Evolutionary conservation across 1,140 invertebrate species (phyloP).

Genomic region (Drosophila sulfurigaster): DNA sequence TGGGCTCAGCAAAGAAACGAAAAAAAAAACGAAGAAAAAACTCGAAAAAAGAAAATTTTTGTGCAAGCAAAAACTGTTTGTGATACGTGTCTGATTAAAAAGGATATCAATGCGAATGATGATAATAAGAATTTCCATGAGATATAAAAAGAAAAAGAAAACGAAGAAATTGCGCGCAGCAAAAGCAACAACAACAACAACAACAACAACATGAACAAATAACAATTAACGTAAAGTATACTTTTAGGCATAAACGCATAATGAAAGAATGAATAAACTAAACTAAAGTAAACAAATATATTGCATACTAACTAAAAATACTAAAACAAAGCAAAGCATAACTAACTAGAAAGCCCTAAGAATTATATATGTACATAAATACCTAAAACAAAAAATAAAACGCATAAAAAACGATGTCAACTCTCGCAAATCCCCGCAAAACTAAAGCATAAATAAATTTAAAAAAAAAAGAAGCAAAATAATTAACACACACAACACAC

Average conservation of each 20-base stretch:
- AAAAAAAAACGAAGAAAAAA: constrained; percentile 7
- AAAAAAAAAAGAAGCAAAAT: background rate
- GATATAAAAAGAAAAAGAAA: constrained; percentile 8
- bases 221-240: constrained; percentile 63
- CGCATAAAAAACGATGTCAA: constrained; percentile 1
- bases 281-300: constrained; percentile 22
- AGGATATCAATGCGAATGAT: constrained; percentile 69
- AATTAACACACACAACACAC: constrained; percentile 5
- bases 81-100: constrained; percentile 84
- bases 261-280: constrained; percentile 37
- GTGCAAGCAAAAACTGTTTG: constrained; percentile 76
- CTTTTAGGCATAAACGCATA: constrained; percentile 59
- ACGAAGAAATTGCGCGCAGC: constrained; percentile 23
- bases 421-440: constrained; percentile 48
- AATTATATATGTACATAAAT: constrained; percentile 31
- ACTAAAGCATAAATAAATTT: constrained; percentile 37
- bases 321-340: constrained; percentile 19
- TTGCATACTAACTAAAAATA: constrained; percentile 21
- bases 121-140: constrained; percentile 67
- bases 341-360: constrained; percentile 38
- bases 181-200: constrained; percentile 15
- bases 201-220: constrained; percentile 55
- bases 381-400: background rate
- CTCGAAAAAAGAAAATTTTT: constrained; percentile 26
- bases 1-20: constrained; percentile 22